phyloP scores from a whole-genome alignment of 2,888 invertebrate species.

The Liodrosophila aerea region DNA sequence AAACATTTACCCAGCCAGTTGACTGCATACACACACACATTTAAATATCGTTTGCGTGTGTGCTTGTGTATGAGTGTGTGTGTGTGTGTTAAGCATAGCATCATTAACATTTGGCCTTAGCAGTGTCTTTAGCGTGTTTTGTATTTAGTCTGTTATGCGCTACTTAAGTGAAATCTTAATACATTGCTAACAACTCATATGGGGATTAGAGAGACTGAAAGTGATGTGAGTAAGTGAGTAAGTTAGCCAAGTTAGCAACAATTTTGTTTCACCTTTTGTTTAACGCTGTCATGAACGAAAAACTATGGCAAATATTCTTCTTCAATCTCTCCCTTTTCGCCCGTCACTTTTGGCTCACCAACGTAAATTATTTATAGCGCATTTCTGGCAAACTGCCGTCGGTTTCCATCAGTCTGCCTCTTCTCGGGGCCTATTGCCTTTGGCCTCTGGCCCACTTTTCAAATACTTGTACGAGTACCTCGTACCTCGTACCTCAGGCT shows the following conservation, averaged over 20 bases:
- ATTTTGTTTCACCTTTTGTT: constrained; percentile 19
- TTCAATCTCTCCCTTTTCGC: constrained; percentile 43
- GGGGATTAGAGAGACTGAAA: constrained; percentile 37
- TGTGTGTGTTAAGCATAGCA: constrained; percentile 29
- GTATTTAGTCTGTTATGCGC: constrained; percentile 41
- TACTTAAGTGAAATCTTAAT: constrained; percentile 75
- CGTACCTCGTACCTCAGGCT: neutral
- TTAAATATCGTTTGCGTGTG: neutral
- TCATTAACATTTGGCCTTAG: constrained; percentile 59
- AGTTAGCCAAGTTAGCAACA: constrained; percentile 6
- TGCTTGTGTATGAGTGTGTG: constrained; percentile 6
- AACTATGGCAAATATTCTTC: constrained; percentile 47
- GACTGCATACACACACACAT: neutral
- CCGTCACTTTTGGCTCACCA: constrained; percentile 57
- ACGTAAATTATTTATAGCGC: constrained; percentile 61
- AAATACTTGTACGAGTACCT: no score
- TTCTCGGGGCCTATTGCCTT: neutral
- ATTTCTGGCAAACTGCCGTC: constrained; percentile 14
- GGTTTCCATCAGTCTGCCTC: neutral
- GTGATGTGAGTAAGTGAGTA: neutral
- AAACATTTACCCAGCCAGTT: constrained; percentile 23
- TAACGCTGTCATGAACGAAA: constrained; percentile 25
- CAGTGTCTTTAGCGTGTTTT: constrained; percentile 34
- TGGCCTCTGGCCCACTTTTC: no score
- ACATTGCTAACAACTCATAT: constrained; percentile 74